A percentile compares a stretch with the other conserved stretches of the same genome.
These are phyloP conservation scores for Pelvicachromis taeniatus DNA, from an alignment of 2,113 vertebrate species.

Conservation along the genomic window DNA sequence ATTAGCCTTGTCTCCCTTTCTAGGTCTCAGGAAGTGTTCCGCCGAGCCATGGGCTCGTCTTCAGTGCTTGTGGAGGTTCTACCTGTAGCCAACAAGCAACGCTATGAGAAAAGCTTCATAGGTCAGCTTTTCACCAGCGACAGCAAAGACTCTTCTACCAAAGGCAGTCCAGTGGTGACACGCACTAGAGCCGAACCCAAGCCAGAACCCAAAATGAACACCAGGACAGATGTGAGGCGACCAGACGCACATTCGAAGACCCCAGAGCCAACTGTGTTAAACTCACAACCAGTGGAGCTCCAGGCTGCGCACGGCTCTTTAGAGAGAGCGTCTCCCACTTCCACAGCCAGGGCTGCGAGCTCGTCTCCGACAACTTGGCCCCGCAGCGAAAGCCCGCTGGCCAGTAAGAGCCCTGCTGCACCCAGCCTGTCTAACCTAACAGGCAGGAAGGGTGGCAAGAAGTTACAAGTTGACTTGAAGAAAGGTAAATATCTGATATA, in stretches of 20 bases:
- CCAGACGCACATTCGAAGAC: constrained; percentile 19
- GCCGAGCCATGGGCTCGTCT: constrained; percentile 81
- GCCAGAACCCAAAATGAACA: not conserved
- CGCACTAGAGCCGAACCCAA: constrained; percentile 16
- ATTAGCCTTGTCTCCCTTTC: not conserved
- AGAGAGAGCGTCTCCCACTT: constrained; percentile 16
- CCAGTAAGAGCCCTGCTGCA: constrained; percentile 60
- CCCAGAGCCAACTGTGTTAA: not conserved
- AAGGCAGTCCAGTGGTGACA: constrained; percentile 66
- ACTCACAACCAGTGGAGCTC: not conserved
- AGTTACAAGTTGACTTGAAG: constrained; percentile 86
- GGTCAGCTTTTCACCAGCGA: constrained; percentile 73
- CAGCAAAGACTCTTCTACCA: constrained; percentile 57
- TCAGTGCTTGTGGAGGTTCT: constrained; percentile 78
- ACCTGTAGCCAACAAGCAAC: constrained; percentile 73
- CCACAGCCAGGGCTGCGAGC: not conserved
- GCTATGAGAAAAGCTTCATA: constrained; percentile 88
- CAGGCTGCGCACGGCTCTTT: not conserved
- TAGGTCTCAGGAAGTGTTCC: constrained; percentile 91
- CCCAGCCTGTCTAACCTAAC: constrained; percentile 71
- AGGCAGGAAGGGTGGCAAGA: constrained; percentile 82
- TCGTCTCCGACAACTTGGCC: constrained; percentile 56
- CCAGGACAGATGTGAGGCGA: not conserved
- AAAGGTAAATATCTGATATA: constrained; percentile 79
- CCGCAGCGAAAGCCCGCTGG: constrained; percentile 49